Percentiles rank a stretch among this genome's conserved stretches.
Conservation (phyloP, 1,140 invertebrate species). For the Cardiocondyla obscurior region DNA sequence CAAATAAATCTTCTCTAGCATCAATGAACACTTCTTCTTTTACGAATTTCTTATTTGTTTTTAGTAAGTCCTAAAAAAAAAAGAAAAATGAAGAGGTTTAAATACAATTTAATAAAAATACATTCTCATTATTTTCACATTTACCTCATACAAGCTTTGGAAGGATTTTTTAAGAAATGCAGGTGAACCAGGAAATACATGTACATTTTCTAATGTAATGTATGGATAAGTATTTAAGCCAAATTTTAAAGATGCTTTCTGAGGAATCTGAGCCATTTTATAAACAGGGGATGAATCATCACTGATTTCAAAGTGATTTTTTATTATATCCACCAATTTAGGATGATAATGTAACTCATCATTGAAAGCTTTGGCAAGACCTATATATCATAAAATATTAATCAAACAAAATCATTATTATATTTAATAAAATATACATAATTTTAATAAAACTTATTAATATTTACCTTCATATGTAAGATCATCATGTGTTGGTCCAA, state of each 20-base stretch:
- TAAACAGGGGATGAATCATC: conserved; percentile 80
- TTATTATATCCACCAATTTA: conserved; percentile 86
- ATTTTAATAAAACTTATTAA: too few species aligned
- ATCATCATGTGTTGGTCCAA: conserved; percentile 95
- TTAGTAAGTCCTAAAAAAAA: conserved; percentile 79
- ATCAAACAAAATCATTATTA: conserved; percentile 15
- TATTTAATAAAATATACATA: not conserved
- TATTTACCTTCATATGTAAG: conserved; percentile 89
- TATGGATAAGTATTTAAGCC: conserved; percentile 86
- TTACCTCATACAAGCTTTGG: conserved; percentile 80
- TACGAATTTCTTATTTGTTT: conserved; percentile 78
- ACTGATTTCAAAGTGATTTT: conserved; percentile 79
- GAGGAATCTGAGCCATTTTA: conserved; percentile 84
- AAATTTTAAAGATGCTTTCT: conserved; percentile 82
- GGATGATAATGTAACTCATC: conserved; percentile 85
- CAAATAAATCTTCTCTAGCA: conserved; percentile 82
- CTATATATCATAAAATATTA: conserved; percentile 67
- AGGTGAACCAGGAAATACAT: conserved; percentile 92
- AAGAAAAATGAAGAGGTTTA: not conserved
- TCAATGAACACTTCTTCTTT: conserved; percentile 81
- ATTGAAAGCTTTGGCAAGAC: conserved; percentile 89
- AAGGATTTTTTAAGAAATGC: conserved; percentile 87
- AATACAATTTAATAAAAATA: conserved; percentile 12
- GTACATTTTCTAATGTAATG: conserved; percentile 89
- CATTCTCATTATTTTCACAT: not conserved